Base-by-base conservation (phyloP, 2,888 invertebrate species). In the Hyposoter dolosus region DNA sequence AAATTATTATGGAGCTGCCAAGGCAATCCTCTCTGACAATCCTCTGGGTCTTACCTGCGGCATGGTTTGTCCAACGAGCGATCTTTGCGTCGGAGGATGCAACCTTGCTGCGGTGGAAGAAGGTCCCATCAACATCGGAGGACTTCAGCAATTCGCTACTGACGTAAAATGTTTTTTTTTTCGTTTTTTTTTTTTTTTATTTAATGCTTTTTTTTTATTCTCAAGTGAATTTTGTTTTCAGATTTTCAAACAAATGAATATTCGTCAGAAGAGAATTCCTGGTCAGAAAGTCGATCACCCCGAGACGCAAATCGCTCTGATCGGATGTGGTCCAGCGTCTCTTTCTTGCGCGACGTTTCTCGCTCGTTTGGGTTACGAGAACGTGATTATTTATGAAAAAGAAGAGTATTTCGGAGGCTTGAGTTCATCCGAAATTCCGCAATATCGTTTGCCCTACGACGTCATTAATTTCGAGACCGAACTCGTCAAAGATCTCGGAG, bases 41-140 rank as follows among this genome's bases (percentile, higher is more conserved):
- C 99, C 99, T 0, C 94, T 99, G 78, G 99, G 99, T 0, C 95
- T 99, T 1, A 98, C 98, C 0, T 99, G 99, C 91, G 99, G 99
- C 40, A 99, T 99, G 99, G 99, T 99, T 32, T 99, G 99, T 90
- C 99, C 99, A 2, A 99, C 99, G 0, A 99, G 99, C 92, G 99
- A 99, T 94, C 96, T 99, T 0, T 99, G 99, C 93, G 99, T 99
- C 0, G 99, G 99, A 0, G 99, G 99, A 0, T 99, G 99, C 94
- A 99, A 99, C 94, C 95, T 99, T 12, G 97, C 98, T 92, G 99
- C 99, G 0, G 96, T 97, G 12, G 99, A 99, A 94, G 99, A 99
- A 94, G 99, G 99, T 0, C 97, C 99, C 0, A 99, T 99, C 90
- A 99, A 99, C 93, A 99, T 99, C 90, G 99, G 99, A 0, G 99